These are phyloP conservation scores for Hoplodrina blanda DNA, from an alignment of 2,888 invertebrate species.

Conservation along the genomic window DNA sequence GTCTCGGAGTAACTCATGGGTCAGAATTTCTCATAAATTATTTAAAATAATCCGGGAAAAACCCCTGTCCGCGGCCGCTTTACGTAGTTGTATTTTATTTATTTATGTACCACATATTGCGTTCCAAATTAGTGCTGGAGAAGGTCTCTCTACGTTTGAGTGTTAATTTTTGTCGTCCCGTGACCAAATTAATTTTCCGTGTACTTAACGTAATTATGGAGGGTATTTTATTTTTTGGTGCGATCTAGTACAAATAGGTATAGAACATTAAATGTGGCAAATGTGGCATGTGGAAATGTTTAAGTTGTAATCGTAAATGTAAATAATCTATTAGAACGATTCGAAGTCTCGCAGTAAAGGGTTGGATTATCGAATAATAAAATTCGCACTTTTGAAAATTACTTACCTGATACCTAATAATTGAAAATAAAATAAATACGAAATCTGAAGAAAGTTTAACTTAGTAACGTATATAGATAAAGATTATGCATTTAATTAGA, in stretches of 20 bases:
- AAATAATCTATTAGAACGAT: slow-evolving; percentile 6
- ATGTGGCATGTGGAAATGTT: slow-evolving; percentile 4
- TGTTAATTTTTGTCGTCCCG: slow-evolving; percentile 48
- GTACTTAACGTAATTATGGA: slow-evolving; percentile 39
- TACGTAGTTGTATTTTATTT: slow-evolving; percentile 62
- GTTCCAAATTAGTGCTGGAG: slow-evolving; percentile 77
- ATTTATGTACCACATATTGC: slow-evolving; percentile 81
- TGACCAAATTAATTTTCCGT: slow-evolving; percentile 54
- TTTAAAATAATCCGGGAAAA: slow-evolving; percentile 89
- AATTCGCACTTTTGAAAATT: neutral
- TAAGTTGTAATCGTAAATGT: neutral
- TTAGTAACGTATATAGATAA: too few species aligned
- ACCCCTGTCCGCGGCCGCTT: slow-evolving; percentile 80
- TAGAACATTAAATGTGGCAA: slow-evolving; percentile 13
- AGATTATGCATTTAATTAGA: too few species aligned
- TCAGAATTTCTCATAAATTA: slow-evolving; percentile 89
- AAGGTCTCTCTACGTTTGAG: slow-evolving; percentile 32
- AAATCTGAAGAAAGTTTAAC: neutral
- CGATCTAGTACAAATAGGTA: neutral
- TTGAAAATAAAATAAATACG: neutral
- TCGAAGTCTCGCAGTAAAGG: neutral
- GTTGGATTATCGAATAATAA: neutral
- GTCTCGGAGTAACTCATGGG: slow-evolving; percentile 74
- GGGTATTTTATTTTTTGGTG: slow-evolving; percentile 29
- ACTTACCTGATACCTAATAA: neutral